A percentile compares a stretch with the other conserved stretches of the same genome.
These are phyloP conservation scores for Cheirogaleus major DNA, from an alignment of 2,797 vertebrate species.

Conservation along the genomic window DNA sequence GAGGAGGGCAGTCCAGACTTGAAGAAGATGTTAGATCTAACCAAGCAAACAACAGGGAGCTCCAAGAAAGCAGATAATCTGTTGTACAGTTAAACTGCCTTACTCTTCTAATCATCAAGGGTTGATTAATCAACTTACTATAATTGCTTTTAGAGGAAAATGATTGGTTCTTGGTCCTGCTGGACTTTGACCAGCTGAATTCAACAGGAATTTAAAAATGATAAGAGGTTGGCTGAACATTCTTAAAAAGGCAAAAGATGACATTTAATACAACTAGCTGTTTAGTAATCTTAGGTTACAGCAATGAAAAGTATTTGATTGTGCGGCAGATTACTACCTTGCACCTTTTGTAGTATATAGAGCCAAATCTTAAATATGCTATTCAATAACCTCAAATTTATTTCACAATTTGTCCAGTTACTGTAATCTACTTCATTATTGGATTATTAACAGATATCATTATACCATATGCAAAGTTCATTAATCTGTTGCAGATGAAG, in stretches of 20 bases:
- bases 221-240: slow-evolving; percentile 41
- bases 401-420: not conserved
- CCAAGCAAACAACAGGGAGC: not conserved
- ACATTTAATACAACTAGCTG: not conserved
- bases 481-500: not conserved
- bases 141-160: slow-evolving; percentile 34
- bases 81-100: not conserved
- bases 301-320: not conserved
- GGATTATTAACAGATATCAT: not conserved
- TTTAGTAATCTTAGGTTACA: not conserved
- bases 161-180: slow-evolving; percentile 25
- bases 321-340: not conserved
- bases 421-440: not conserved
- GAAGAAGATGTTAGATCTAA: not conserved
- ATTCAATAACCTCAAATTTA: not conserved
- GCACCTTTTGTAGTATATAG: not conserved
- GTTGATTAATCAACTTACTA: not conserved
- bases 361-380: not conserved
- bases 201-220: slow-evolving; percentile 37
- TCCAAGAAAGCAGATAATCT: not conserved
- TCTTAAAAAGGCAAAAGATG: slow-evolving; percentile 22
- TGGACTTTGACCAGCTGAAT: slow-evolving; percentile 57
- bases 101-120: not conserved
- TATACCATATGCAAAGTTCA: not conserved
- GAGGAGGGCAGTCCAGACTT: not conserved